These are phyloP conservation scores for Myiotriccus ornatus DNA, from an alignment of 2,797 vertebrate genomes.

Conservation along the genomic window DNA sequence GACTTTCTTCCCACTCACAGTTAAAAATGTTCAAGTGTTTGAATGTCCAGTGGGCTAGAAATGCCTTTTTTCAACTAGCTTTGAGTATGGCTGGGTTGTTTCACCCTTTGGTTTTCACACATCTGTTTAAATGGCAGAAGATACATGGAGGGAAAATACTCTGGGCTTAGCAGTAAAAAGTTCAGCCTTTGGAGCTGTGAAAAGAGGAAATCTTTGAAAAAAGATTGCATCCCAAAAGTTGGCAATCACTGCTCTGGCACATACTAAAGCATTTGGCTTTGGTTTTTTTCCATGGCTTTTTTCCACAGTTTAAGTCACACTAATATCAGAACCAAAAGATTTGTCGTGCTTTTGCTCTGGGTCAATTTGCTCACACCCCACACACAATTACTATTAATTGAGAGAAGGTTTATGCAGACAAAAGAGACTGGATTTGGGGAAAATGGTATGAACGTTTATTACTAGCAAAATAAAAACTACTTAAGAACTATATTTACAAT, in stretches of 20 bases:
- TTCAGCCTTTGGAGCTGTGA: not conserved
- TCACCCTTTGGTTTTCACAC: not conserved
- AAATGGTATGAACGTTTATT: too few relatives aligned
- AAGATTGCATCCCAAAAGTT: not conserved
- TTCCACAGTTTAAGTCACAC: not conserved
- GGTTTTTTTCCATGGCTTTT: not conserved
- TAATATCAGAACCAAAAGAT: not conserved
- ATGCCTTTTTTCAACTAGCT: not conserved
- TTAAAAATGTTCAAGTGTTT: not conserved
- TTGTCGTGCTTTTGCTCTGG: too few relatives aligned
- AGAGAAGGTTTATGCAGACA: too few relatives aligned
- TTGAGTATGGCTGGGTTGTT: not conserved
- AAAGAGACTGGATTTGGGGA: too few relatives aligned
- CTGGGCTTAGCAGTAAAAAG: not conserved
- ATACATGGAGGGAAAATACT: not conserved
- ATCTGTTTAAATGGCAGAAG: not conserved
- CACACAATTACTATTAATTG: too few relatives aligned
- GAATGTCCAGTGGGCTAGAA: not conserved
- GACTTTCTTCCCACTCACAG: not conserved
- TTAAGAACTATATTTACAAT: too few relatives aligned
- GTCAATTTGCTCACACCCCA: too few relatives aligned
- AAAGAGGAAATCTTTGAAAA: not conserved
- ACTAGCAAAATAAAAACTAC: too few relatives aligned
- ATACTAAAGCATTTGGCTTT: not conserved
- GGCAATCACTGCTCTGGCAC: not conserved